Evolutionary conservation across 2,888 invertebrate genomes (phyloP).

Genomic region (Xestia c-nigrum): DNA sequence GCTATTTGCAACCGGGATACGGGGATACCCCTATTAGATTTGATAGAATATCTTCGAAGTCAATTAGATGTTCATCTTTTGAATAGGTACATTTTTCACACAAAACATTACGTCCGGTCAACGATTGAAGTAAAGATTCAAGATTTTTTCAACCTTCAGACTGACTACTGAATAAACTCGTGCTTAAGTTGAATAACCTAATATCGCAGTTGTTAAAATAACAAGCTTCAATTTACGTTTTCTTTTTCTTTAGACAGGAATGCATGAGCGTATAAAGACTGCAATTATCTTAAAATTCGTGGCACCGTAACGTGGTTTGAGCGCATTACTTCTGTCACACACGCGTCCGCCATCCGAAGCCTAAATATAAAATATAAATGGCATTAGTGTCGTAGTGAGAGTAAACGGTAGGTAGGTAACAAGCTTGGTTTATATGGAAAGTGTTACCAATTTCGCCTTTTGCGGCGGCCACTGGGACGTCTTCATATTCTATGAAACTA

Average conservation of each 20-base stretch:
- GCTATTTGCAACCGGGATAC: conserved; percentile 4
- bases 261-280: not conserved
- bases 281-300: not conserved
- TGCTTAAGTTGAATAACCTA: conserved; percentile 35
- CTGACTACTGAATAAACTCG: not conserved
- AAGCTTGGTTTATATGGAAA: not conserved
- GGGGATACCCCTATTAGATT: conserved; percentile 1
- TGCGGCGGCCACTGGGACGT: too few species aligned
- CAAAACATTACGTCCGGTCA: not conserved
- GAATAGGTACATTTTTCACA: not conserved
- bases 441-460: not conserved
- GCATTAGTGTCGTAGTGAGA: not conserved
- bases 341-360: not conserved
- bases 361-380: too few species aligned
- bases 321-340: not conserved
- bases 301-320: not conserved
- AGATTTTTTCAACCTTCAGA: not conserved
- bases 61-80: not conserved
- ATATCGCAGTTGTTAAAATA: conserved; percentile 5
- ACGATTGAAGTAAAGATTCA: not conserved
- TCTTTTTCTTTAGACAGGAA: too few species aligned
- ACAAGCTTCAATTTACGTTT: conserved; percentile 10
- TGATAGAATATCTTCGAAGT: not conserved
- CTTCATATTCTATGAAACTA: not conserved
- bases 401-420: not conserved